Conservation (phyloP, 2,797 vertebrate species). For the Acipenser ruthenus region DNA sequence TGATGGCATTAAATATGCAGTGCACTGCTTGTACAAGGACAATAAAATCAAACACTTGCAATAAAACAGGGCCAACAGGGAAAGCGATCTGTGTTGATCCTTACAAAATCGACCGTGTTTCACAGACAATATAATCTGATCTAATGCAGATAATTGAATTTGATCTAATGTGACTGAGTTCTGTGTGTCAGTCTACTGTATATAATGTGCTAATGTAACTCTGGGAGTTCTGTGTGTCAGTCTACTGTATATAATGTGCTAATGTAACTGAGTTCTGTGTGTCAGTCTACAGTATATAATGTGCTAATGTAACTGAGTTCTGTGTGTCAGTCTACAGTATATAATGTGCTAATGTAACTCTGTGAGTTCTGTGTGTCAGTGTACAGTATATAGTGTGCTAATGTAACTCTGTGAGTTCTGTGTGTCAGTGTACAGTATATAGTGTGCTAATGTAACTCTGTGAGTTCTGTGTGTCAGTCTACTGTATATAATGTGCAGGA, state of each 20-base stretch:
- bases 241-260: neutral
- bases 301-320: no score
- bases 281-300: no score
- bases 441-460: no score
- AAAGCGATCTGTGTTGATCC: conserved; percentile 5
- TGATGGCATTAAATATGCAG: conserved; percentile 1
- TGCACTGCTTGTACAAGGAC: neutral
- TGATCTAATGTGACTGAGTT: neutral
- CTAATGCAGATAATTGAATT: neutral
- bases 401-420: no score
- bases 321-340: no score
- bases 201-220: no score
- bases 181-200: neutral
- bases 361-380: no score
- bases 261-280: no score
- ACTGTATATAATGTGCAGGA: neutral
- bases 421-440: no score
- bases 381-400: no score
- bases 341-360: no score
- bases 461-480: neutral
- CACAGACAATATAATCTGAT: neutral
- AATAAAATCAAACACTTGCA: conserved; percentile 2
- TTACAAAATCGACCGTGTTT: neutral
- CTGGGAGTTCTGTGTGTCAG: neutral
- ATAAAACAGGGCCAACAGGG: conserved; percentile 3